Evolutionary conservation across 2,797 vertebrate genomes (phyloP).

Genomic region (Antennarius maculatus): DNA sequence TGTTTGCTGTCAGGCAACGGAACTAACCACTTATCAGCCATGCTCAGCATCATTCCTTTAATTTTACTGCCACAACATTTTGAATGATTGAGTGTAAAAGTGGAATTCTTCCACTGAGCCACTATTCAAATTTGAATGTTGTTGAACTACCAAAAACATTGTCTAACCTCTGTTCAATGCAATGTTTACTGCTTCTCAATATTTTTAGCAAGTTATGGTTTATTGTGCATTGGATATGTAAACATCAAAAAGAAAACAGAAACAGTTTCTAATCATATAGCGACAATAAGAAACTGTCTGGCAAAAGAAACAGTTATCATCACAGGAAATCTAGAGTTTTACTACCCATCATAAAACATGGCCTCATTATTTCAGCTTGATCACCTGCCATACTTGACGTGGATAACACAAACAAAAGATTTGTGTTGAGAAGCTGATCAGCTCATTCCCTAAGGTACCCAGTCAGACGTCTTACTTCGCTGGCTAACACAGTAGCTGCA

Average conservation of each 20-base stretch:
- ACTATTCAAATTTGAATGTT: too few relatives aligned
- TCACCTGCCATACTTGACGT: constrained; percentile 78
- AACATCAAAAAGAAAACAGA: constrained; percentile 22
- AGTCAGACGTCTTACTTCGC: constrained; percentile 54
- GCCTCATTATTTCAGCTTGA: constrained; percentile 83
- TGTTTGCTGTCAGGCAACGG: too few relatives aligned
- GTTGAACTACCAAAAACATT: too few relatives aligned
- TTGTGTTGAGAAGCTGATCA: constrained; percentile 65
- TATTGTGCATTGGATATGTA: constrained; percentile 7
- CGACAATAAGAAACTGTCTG: constrained; percentile 33
- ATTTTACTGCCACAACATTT: too few relatives aligned
- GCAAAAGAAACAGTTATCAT: constrained; percentile 50
- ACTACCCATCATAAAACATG: constrained; percentile 67
- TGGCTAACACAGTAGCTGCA: constrained; percentile 59
- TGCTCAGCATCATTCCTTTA: too few relatives aligned
- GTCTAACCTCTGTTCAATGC: too few relatives aligned
- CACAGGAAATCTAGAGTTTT: constrained; percentile 65
- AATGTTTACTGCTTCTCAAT: too few relatives aligned
- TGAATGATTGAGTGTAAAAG: too few relatives aligned
- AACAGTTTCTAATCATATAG: constrained; percentile 22
- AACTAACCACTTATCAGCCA: too few relatives aligned
- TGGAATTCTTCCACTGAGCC: too few relatives aligned
- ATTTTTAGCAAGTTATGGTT: not conserved
- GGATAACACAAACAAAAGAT: constrained; percentile 74
- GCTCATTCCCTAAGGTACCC: constrained; percentile 65